A percentile compares a stretch with the other conserved stretches of the same genome.
phyloP scores from a whole-genome alignment of 2,797 vertebrate species.

The Melanotaenia nigrans region DNA sequence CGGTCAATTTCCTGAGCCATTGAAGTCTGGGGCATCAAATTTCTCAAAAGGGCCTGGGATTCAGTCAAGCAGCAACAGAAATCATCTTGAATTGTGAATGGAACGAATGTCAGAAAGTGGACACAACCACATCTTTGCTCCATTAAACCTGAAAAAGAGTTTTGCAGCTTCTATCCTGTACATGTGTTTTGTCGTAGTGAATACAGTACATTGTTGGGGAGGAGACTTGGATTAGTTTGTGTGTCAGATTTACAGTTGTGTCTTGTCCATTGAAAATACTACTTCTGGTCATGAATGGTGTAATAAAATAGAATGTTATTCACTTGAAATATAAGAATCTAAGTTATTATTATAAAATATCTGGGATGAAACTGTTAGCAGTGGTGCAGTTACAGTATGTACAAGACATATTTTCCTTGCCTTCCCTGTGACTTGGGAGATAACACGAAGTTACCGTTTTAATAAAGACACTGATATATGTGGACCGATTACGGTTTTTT shows the following conservation, averaged over 20 bases:
- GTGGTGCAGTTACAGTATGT: slow-evolving; percentile 6
- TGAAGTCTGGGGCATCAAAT: slow-evolving; percentile 5
- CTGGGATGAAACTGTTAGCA: slow-evolving; percentile 4
- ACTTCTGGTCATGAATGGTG: neutral
- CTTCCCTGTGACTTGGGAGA: neutral
- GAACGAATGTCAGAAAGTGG: slow-evolving; percentile 11
- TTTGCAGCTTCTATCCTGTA: slow-evolving; percentile 1
- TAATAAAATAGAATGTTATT: neutral
- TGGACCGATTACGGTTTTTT: neutral
- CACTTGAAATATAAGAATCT: slow-evolving; percentile 1
- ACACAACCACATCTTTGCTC: slow-evolving; percentile 13
- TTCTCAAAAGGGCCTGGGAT: slow-evolving; percentile 8
- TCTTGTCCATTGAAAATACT: slow-evolving; percentile 12
- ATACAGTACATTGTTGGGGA: neutral
- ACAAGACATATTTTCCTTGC: neutral
- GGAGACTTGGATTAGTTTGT: neutral
- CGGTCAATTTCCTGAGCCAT: neutral
- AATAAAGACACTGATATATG: slow-evolving; percentile 9
- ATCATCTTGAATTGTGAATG: slow-evolving; percentile 29
- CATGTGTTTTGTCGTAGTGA: slow-evolving; percentile 4
- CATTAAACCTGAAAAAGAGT: slow-evolving; percentile 5
- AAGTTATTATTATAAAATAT: neutral
- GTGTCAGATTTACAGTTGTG: slow-evolving; percentile 6
- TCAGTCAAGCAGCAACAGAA: slow-evolving; percentile 12
- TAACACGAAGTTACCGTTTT: neutral